Evolutionary conservation across 1,140 invertebrate species (phyloP), one percentile per base, ranked within the genome.

Genomic region (Bactericera cockerelli): DNA sequence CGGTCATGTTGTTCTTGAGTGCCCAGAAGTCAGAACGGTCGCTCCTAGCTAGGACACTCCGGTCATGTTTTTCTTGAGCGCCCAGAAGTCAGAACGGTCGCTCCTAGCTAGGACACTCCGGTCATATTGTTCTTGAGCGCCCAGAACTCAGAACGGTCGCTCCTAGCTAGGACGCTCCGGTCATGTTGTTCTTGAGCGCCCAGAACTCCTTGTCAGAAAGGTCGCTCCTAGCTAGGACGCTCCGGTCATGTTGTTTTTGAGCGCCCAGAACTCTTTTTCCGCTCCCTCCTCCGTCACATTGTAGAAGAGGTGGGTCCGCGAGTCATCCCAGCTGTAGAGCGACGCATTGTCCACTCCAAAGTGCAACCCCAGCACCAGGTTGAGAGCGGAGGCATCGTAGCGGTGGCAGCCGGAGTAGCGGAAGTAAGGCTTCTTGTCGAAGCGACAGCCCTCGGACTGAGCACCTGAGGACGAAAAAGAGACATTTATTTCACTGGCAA

Each of bases 401-500:
- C 81, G 82, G 71, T 95, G 91, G 71, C 92, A 95, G 33, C 91
- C 90, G 13, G 89, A 90, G 72, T 94, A 94, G 24, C 87, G 79
- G 75, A 90, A 95, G 63, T 86, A 80, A 22, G 92, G 92, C 72
- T 90, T 93, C 69, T 93, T 90, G 71, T 90, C 82, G 72, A 88
- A 92, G 63, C 81, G 76, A 70, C 86, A 89, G 2, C 85, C 85
- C 59, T 75, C 81, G 21, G 84, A 84, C 72, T 87, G 85, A 39
- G 85, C 84, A 63, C 85, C 82, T 81, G 60, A 16, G 68, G 69
- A 13, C 13, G 28, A 31, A n/a, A n/a, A n/a, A n/a, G 28, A 31
- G 13, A 31, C 28, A 31, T 31, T 31, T 31, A 6, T 4, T 31
- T 31, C 13, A 31, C 13, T 31, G 28, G n/a, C n/a, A n/a, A n/a